Conservation (phyloP, 92 coral and sea anemone species). For the Umimayanthus chanpuru region DNA sequence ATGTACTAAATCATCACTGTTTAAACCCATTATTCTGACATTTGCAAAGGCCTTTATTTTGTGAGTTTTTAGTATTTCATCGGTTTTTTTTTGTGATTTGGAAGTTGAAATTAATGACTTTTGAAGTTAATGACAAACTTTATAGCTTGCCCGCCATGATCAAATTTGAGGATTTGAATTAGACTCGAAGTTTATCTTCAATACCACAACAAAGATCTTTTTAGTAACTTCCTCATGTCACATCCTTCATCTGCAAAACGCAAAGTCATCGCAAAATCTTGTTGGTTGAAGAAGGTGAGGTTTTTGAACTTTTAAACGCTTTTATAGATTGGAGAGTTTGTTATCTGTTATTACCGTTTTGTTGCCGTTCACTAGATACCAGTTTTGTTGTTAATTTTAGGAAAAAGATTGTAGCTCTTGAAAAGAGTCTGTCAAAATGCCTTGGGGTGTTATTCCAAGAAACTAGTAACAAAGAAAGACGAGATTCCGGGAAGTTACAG, state of each 20-base stretch:
- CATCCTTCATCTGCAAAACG: background rate
- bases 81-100: too few species aligned
- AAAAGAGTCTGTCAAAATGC: constrained; percentile 63
- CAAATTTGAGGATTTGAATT: background rate
- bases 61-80: too few species aligned
- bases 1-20: too few species aligned
- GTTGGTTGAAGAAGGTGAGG: too few species aligned
- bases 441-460: constrained; percentile 57
- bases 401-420: constrained; percentile 52
- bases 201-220: too few species aligned
- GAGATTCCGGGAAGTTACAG: background rate
- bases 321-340: too few species aligned
- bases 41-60: too few species aligned
- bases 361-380: background rate
- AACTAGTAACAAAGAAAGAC: constrained; percentile 16
- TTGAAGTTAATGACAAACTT: too few species aligned
- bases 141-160: background rate
- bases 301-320: too few species aligned
- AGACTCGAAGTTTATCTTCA: background rate
- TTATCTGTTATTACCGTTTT: background rate
- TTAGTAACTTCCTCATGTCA: background rate
- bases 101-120: too few species aligned
- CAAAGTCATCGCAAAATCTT: background rate
- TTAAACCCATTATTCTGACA: too few species aligned
- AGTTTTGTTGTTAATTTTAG: constrained; percentile 31